Conservation (phyloP, 2,113 vertebrate genomes). For the Petaurus breviceps region DNA sequence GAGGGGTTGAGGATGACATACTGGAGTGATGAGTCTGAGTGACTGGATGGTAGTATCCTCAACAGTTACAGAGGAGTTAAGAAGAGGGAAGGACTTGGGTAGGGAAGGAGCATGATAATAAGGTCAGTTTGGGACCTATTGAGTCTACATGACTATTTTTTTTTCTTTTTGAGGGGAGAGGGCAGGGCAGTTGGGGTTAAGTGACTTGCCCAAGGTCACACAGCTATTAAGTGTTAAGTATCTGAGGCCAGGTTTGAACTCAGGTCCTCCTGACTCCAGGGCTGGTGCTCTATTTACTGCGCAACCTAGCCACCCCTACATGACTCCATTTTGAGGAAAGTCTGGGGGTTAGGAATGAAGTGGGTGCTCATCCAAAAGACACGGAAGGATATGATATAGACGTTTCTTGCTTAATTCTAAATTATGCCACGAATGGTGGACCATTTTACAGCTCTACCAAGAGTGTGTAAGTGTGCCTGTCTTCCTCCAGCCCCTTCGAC, state of each 20-base stretch:
- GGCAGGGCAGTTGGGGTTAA: too few species aligned
- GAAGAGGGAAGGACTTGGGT: not conserved
- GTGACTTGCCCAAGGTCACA: too few species aligned
- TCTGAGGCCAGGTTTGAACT: too few species aligned
- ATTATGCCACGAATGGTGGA: not conserved
- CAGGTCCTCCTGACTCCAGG: too few species aligned
- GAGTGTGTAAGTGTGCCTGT: not conserved
- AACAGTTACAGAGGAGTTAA: not conserved
- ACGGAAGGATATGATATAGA: not conserved
- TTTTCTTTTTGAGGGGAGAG: too few species aligned
- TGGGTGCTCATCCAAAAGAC: not conserved
- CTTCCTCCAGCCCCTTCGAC: not conserved
- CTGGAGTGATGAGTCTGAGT: not conserved
- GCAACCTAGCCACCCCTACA: not conserved
- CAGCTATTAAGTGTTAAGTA: too few species aligned
- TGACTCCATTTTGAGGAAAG: not conserved
- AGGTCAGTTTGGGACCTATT: not conserved
- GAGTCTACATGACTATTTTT: not conserved
- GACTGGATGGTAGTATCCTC: not conserved
- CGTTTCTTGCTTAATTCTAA: not conserved
- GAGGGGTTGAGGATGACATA: not conserved
- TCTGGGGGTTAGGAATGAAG: not conserved
- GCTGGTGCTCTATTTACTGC: too few species aligned
- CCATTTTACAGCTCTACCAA: not conserved
- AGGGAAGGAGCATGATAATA: not conserved